Conservation (phyloP, 2,797 vertebrate genomes). For the Pristis pectinata region DNA sequence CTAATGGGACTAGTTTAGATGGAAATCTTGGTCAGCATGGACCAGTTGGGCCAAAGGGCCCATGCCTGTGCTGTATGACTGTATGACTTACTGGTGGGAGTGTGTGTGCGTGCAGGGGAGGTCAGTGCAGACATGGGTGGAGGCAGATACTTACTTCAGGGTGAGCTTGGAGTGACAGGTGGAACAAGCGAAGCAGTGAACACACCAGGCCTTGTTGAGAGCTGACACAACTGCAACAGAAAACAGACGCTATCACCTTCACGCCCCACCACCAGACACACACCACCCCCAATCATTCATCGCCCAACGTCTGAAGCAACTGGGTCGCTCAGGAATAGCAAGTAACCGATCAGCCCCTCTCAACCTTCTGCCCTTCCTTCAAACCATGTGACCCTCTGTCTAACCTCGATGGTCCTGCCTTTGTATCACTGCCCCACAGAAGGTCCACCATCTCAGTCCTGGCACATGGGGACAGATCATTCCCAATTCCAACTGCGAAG, state of each 20-base stretch:
- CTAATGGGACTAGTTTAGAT: no score
- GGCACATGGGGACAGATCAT: neutral
- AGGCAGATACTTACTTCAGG: constrained; percentile 57
- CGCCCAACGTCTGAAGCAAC: neutral
- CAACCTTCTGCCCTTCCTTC: neutral
- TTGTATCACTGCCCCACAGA: no score
- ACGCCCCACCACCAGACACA: no score
- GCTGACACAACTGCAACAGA: constrained; percentile 60
- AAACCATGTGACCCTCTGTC: neutral
- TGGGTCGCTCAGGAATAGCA: neutral
- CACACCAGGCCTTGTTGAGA: constrained; percentile 68
- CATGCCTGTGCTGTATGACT: no score
- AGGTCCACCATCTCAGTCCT: no score
- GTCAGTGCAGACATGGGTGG: neutral
- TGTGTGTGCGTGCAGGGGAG: no score
- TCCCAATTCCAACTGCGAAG: neutral
- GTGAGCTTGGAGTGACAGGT: constrained; percentile 63
- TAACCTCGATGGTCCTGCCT: no score
- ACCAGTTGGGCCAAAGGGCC: no score
- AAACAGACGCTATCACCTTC: constrained; percentile 13
- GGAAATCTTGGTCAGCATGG: no score
- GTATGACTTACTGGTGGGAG: no score
- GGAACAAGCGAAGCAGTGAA: constrained; percentile 64
- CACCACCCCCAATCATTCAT: no score
- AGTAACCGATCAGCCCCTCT: neutral